Evolutionary conservation across 2,888 invertebrate genomes (phyloP), one percentile per base, ranked within the genome.

Genomic region (Phalera bucephala): DNA sequence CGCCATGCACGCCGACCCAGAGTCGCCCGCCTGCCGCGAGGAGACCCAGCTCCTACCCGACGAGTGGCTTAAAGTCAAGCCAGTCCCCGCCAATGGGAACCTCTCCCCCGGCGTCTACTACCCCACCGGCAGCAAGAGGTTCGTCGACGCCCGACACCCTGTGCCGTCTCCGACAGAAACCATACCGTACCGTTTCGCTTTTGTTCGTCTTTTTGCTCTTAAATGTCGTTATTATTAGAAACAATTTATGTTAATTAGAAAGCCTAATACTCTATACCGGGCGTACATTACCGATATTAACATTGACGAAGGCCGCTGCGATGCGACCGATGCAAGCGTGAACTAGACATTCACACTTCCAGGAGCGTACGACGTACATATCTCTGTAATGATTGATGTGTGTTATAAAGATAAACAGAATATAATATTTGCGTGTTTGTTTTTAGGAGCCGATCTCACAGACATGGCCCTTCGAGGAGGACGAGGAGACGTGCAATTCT

Each of bases 401-500:
- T 57, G 64, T 49, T 60, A 69, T 59, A 39, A 61, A 45, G 56
- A 49, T 61, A 65, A 64, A 58, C 25, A 43, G 52, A 37, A 37
- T 52, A 60, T 68, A 28, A 51, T 40, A 34, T 63, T 50, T 60
- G 52, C 51, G 46, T 67, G 31, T 72, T 79, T 81, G 59, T 71
- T 90, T 87, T 41, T 88, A 94, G 94, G 91, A 94, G 92, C 72
- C 92, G 94, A 57, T 91, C 91, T 58, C 93, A 93, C 69, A 91
- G 94, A 52, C 92, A 93, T 37, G 93, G 93, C 9, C 92, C 91
- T 49, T 91, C 91, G 59, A 90, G 95, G 31, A 93, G 95, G 69
- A 91, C 95, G 33, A 93, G 96, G 26, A 91, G 95, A 46, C 92
- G 99, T 15, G 96, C 98, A 0, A 95, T 99, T 35, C 93, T 96